phyloP scores from a whole-genome alignment of 2,888 invertebrate genomes.

The Papilio elwesi region DNA sequence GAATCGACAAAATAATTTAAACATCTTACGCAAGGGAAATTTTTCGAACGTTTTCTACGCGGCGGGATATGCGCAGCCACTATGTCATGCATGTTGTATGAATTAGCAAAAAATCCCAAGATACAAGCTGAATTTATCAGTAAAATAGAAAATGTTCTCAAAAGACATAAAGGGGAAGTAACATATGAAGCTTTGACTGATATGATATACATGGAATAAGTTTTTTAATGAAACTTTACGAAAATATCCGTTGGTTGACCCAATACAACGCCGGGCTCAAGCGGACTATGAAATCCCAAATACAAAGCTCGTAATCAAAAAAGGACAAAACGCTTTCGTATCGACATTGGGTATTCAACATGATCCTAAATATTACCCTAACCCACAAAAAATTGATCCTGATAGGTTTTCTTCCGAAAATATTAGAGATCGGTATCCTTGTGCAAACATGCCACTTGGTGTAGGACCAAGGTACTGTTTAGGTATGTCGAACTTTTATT shows the following conservation, averaged over 20 bases:
- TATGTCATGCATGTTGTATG: constrained; percentile 61
- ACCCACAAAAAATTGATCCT: constrained; percentile 76
- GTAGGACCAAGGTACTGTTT: constrained; percentile 72
- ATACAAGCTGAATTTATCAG: constrained; percentile 62
- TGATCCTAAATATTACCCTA: constrained; percentile 67
- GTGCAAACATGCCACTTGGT: constrained; percentile 71
- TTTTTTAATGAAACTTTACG: constrained; percentile 70
- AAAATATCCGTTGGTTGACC: constrained; percentile 70
- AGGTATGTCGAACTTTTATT: constrained; percentile 54
- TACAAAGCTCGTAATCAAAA: constrained; percentile 59
- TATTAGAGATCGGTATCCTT: constrained; percentile 56
- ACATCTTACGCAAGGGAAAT: constrained; percentile 49
- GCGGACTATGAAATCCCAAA: constrained; percentile 63
- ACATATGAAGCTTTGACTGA: constrained; percentile 65
- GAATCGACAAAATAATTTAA: constrained; percentile 48
- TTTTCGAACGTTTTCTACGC: too few relatives aligned
- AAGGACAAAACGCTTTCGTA: constrained; percentile 59
- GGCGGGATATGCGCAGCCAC: constrained; percentile 70
- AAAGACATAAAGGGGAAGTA: constrained; percentile 57
- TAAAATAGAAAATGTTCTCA: constrained; percentile 59
- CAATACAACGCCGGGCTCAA: constrained; percentile 62
- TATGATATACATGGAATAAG: constrained; percentile 69
- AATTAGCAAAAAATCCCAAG: constrained; percentile 64
- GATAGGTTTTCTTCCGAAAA: constrained; percentile 68
- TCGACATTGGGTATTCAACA: constrained; percentile 66